Evolutionary conservation across 2,113 vertebrate genomes (phyloP).

Genomic region (Notarius lentiginosus): DNA sequence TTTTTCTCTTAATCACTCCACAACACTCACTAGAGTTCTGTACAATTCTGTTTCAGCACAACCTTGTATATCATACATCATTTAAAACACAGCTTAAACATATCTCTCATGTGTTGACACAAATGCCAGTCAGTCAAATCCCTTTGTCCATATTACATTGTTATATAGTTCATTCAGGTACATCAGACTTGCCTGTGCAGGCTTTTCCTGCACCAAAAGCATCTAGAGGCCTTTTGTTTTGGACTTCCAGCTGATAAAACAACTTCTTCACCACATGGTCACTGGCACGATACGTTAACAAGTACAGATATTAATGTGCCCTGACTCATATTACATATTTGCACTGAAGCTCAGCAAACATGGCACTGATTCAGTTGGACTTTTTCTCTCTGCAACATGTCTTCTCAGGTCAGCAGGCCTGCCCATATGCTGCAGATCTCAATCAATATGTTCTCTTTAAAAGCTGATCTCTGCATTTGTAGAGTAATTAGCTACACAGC

Average conservation of each 20-base stretch:
- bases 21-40: conserved; percentile 35
- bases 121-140: conserved; percentile 64
- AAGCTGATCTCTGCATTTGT: not conserved
- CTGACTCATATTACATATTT: conserved; percentile 31
- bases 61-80: conserved; percentile 60
- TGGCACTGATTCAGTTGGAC: conserved; percentile 27
- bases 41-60: conserved; percentile 51
- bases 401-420: not conserved
- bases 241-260: conserved; percentile 65
- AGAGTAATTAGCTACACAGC: not conserved
- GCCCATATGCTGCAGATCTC: not conserved
- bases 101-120: conserved; percentile 65
- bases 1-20: conserved; percentile 34
- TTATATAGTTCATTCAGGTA: conserved; percentile 44
- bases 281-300: conserved; percentile 12
- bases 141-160: conserved; percentile 53
- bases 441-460: not conserved
- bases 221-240: conserved; percentile 56
- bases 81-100: conserved; percentile 62
- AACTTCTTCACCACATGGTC: not conserved
- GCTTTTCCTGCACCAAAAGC: conserved; percentile 56
- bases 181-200: conserved; percentile 53
- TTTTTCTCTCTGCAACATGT: not conserved
- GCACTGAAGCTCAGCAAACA: conserved; percentile 26
- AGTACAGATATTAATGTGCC: conserved; percentile 27